A percentile compares a stretch with the other conserved stretches of the same genome.
phyloP scores from a whole-genome alignment of 2,113 vertebrate species.

The Ophthalmolycus amberensis region DNA sequence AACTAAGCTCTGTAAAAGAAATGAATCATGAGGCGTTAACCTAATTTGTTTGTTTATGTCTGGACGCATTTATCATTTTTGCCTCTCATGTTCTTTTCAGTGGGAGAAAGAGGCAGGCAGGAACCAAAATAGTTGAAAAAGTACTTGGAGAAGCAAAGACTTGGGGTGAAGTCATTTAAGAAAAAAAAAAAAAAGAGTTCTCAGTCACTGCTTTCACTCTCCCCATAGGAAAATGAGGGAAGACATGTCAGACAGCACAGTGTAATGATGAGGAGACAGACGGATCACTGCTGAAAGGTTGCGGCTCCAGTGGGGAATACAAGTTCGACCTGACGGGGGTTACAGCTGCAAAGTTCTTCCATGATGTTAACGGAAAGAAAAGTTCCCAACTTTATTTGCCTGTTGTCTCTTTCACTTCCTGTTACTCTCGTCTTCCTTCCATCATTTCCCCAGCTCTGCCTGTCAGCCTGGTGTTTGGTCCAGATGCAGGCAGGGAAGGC shows the following conservation, averaged over 20 bases:
- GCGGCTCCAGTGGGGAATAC: constrained; percentile 23
- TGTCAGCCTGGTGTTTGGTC: not conserved
- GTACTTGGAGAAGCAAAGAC: not conserved
- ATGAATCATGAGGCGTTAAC: not conserved
- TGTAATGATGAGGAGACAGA: constrained; percentile 18
- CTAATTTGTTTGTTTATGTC: constrained; percentile 25
- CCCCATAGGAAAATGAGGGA: constrained; percentile 28
- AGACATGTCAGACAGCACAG: constrained; percentile 26
- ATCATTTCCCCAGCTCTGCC: not conserved
- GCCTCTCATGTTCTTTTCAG: not conserved
- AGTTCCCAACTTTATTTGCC: constrained; percentile 26
- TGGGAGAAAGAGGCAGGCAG: not conserved
- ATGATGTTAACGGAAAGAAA: constrained; percentile 2
- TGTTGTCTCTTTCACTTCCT: constrained; percentile 1
- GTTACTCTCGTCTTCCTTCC: not conserved
- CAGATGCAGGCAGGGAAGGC: not conserved
- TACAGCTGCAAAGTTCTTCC: constrained; percentile 19
- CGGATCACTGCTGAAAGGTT: constrained; percentile 27
- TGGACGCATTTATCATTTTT: not conserved
- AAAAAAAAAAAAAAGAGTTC: constrained; percentile 13
- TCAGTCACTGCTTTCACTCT: constrained; percentile 26
- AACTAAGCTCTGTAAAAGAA: constrained; percentile 6
- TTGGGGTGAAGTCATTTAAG: constrained; percentile 7
- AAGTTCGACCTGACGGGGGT: constrained; percentile 22
- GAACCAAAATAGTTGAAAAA: not conserved